These are phyloP conservation scores for Oligia fasciuncula DNA, from an alignment of 2,888 invertebrate species.

Conservation along the genomic window DNA sequence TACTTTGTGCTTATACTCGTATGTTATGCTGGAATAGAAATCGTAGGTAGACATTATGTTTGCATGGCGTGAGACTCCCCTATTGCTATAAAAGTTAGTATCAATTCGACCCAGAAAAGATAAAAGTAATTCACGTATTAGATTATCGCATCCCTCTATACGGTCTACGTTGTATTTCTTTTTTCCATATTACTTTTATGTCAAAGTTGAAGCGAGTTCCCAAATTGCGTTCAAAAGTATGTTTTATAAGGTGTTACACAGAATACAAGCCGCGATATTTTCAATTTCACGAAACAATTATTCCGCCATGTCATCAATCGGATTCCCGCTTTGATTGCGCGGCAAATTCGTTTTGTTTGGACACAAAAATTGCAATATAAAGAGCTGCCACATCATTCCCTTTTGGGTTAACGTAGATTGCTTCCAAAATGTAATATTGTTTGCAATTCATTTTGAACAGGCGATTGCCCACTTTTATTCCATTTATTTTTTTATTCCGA, in stretches of 20 bases:
- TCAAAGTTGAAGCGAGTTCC: constrained; percentile 52
- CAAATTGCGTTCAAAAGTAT: constrained; percentile 67
- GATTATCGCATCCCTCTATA: constrained; percentile 23
- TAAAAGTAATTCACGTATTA: constrained; percentile 43
- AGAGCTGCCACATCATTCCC: constrained; percentile 90
- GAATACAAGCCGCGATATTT: constrained; percentile 85
- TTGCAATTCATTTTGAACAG: constrained; percentile 89
- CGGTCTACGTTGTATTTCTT: constrained; percentile 35
- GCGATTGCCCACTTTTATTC: constrained; percentile 87
- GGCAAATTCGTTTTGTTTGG: constrained; percentile 90
- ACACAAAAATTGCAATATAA: constrained; percentile 90
- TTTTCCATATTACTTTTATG: constrained; percentile 56
- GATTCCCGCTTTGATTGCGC: constrained; percentile 90
- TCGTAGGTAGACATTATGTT: constrained; percentile 40
- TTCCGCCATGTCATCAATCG: constrained; percentile 90
- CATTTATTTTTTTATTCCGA: constrained; percentile 81
- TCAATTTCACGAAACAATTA: constrained; percentile 90
- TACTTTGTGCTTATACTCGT: constrained; percentile 18
- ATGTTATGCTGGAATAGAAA: constrained; percentile 31
- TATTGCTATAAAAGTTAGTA: constrained; percentile 46
- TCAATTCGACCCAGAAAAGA: constrained; percentile 47
- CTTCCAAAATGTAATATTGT: constrained; percentile 89
- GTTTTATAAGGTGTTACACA: constrained; percentile 82
- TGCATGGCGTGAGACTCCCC: constrained; percentile 42
- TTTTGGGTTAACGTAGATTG: constrained; percentile 90